A percentile compares a stretch with the other conserved stretches of the same genome.
These are phyloP conservation scores for Mythimna lalbum DNA, from an alignment of 2,888 invertebrate genomes.

Conservation along the genomic window DNA sequence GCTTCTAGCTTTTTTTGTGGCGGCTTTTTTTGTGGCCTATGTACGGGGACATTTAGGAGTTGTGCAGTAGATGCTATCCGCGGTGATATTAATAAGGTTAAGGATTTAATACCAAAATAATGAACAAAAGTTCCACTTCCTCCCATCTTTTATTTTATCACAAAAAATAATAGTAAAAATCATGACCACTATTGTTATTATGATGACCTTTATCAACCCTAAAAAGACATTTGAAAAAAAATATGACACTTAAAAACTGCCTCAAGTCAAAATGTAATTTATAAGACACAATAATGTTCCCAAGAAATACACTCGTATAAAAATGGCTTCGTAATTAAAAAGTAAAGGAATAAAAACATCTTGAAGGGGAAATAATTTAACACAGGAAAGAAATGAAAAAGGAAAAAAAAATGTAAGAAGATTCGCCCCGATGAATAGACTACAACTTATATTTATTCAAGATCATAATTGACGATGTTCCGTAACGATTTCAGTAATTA, in stretches of 20 bases:
- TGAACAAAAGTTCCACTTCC: neutral
- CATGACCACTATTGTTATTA: neutral
- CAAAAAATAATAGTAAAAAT: neutral
- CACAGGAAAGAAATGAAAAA: constrained; percentile 25
- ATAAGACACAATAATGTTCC: constrained; percentile 38
- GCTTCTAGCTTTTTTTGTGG: too few species aligned
- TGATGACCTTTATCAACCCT: neutral
- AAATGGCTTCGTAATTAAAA: constrained; percentile 45
- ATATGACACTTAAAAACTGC: neutral
- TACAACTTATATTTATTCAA: constrained; percentile 47
- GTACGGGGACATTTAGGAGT: too few species aligned
- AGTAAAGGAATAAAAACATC: constrained; percentile 51
- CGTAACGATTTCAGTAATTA: constrained; percentile 35
- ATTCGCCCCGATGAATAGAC: constrained; percentile 39
- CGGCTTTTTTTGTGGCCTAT: too few species aligned
- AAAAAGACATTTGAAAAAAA: neutral
- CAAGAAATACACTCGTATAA: constrained; percentile 35
- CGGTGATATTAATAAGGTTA: too few species aligned
- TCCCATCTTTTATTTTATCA: neutral
- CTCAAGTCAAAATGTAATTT: constrained; percentile 19
- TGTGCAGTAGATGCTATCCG: too few species aligned
- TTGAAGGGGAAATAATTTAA: constrained; percentile 48
- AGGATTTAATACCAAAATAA: neutral
- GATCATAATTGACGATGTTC: constrained; percentile 45
- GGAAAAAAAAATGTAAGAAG: constrained; percentile 25